phyloP scores from a whole-genome alignment of 2,797 vertebrate species.

The Acanthornis magna region DNA sequence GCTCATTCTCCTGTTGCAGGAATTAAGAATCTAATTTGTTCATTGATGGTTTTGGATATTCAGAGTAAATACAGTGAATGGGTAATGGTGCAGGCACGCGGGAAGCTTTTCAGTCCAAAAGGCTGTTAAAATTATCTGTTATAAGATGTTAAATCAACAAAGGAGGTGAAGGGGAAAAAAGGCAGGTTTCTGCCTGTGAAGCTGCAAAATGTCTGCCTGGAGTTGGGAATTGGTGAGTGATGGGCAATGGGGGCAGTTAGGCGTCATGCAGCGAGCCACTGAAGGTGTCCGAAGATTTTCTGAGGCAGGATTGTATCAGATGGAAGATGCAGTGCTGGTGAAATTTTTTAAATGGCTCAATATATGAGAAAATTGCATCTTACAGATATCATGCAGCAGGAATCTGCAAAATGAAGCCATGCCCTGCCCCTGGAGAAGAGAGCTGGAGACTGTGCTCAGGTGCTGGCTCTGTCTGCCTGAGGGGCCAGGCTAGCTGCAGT shows the following conservation, averaged over 20 bases:
- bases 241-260: rapidly evolving
- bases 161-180: not conserved
- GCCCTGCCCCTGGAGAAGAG: not conserved
- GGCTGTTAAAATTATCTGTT: not conserved
- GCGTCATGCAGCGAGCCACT: not conserved
- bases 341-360: not conserved
- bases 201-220: not conserved
- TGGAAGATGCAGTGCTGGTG: not conserved
- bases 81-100: not conserved
- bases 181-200: not conserved
- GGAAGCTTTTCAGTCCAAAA: not conserved
- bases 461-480: not conserved
- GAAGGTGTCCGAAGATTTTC: not conserved
- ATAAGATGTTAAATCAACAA: not conserved
- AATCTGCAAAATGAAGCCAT: not conserved
- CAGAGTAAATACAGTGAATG: not conserved
- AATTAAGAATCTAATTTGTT: not conserved
- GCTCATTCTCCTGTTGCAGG: not conserved
- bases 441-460: not conserved
- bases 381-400: not conserved
- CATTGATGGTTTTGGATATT: not conserved
- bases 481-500: rapidly evolving
- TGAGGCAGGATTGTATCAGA: not conserved
- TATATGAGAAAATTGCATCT: not conserved
- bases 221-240: not conserved